A percentile compares a stretch with the other conserved stretches of the same genome.
These are phyloP conservation scores for Carpatolechia fugitivella DNA, from an alignment of 2,888 invertebrate species.

Conservation along the genomic window DNA sequence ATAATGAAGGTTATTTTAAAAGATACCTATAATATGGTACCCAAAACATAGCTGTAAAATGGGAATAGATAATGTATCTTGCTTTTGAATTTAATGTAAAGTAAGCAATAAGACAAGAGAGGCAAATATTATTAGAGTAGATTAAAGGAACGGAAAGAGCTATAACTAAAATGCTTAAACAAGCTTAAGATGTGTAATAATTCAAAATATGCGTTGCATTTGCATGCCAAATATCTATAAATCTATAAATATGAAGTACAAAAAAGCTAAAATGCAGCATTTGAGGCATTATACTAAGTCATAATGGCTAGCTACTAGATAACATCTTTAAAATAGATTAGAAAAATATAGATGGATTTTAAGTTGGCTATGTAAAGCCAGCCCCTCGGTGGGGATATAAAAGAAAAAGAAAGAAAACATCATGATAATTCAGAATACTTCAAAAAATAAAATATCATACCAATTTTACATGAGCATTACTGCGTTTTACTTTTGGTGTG, in stretches of 20 bases:
- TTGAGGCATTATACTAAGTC: no score
- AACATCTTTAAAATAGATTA: no score
- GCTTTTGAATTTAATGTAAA: background rate
- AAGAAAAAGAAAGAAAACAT: background rate
- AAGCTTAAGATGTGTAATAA: slow-evolving; percentile 28
- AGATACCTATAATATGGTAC: background rate
- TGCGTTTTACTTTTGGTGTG: background rate
- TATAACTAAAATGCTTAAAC: slow-evolving; percentile 18
- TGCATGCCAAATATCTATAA: slow-evolving; percentile 27
- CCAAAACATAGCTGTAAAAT: background rate
- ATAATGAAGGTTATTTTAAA: background rate
- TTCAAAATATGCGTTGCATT: slow-evolving; percentile 28
- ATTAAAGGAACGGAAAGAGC: slow-evolving; percentile 8
- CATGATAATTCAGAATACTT: no score
- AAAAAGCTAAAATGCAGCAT: background rate
- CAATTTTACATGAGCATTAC: background rate
- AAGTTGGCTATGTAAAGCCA: no score
- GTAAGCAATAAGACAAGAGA: background rate
- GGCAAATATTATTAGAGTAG: background rate
- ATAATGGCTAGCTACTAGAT: no score
- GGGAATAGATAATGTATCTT: background rate
- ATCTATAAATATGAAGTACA: background rate
- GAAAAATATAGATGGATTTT: no score
- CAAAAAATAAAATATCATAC: no score
- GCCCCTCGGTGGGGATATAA: no score